Percentiles rank a stretch among this genome's conserved stretches.
Conservation (phyloP, 2,113 vertebrate species). For the Hippocampus mohnikei region DNA sequence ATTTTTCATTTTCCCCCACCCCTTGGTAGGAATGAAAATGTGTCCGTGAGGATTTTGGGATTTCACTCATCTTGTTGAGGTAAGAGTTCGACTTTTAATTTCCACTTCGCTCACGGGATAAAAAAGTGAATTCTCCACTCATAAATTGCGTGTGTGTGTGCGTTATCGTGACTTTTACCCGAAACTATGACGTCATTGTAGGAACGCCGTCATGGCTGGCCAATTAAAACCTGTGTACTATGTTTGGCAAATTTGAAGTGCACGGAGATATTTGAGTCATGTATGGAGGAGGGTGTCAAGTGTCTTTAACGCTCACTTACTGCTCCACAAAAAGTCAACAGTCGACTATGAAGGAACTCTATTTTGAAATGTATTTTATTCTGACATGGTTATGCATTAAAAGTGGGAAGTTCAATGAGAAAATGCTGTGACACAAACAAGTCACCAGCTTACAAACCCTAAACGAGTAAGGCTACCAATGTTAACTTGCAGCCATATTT, state of each 20-base stretch:
- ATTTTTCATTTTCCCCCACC: slow-evolving; percentile 39
- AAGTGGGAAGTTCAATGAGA: neutral
- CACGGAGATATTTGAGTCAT: neutral
- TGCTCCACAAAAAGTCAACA: neutral
- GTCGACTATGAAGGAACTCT: neutral
- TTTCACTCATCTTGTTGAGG: slow-evolving; percentile 40
- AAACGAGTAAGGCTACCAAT: neutral
- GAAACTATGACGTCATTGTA: neutral
- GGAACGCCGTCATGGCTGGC: neutral
- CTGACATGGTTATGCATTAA: neutral
- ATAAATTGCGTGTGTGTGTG: neutral
- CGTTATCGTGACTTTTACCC: neutral
- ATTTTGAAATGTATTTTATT: neutral
- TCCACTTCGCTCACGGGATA: neutral
- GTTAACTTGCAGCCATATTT: neutral
- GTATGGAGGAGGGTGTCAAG: neutral
- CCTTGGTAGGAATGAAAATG: slow-evolving; percentile 46
- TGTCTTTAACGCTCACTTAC: neutral
- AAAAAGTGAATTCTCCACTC: neutral
- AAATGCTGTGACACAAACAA: neutral
- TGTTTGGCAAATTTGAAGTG: neutral
- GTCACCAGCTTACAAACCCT: too few species aligned
- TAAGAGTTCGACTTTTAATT: slow-evolving; percentile 35
- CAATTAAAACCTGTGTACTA: neutral
- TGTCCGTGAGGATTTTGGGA: slow-evolving; percentile 41